Base-by-base conservation (phyloP, 2,113 vertebrate genomes). In the Natator depressus region DNA sequence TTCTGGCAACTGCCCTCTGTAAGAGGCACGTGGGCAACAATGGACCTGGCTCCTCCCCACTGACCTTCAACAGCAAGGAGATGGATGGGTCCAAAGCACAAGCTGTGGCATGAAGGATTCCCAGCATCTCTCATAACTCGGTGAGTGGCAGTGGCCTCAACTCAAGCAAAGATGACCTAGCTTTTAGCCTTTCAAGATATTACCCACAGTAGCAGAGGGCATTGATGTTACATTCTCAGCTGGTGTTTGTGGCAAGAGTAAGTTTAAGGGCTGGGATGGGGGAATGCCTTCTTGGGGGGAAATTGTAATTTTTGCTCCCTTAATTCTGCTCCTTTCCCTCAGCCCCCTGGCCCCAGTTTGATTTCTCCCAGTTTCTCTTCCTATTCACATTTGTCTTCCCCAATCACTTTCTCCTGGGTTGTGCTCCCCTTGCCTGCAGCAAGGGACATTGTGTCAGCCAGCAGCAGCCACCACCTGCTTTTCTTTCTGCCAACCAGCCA, bases 51-150 rank as follows among this genome's bases (percentile, higher is more conserved):
- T 93, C 10, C 38, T 90, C 65, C 4, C 27, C 49, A 24, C 50
- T 49, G 31, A 29, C 5, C n/a, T 85, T 82, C 85, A 72, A 0
- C 0, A 86, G 14, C 27, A 72, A 10, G 46, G 46, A 72, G 14
- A 4, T 62, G 55, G 24, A 1, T 4, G 17, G 31, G 14, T n/a
- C 55, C 9, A 82, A 10, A 19, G 10, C 5, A 5, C 25, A 19
- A 8, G 4, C 0, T 1, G 50, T 3, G 4, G 16, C 54, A 22
- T 62, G 47, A 75, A 17, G 5, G 1, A 14, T 80, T 55, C 62
- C 62, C 0, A 0, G 8, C 47, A 25, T 80, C 86, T 80, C 22
- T 50, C 29, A 35, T n/a, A 80, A 27, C 16, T 62, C 0, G 0
- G 42, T 35, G n/a, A n/a, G 62, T 62, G 13, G 13, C 29, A 69